These are phyloP conservation scores for Rapana venosa DNA, from an alignment of 2,888 invertebrate genomes.

Conservation along the genomic window DNA sequence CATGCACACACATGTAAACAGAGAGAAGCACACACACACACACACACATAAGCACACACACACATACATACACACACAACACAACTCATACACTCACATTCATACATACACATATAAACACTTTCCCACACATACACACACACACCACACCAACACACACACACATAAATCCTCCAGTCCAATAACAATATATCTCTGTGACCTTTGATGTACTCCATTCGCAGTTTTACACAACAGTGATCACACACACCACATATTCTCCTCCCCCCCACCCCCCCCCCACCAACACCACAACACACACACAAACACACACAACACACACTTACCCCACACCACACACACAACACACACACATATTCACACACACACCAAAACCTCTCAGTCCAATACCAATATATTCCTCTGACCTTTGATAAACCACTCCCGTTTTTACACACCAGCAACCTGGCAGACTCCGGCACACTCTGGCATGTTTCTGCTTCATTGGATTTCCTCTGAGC, in stretches of 20 bases:
- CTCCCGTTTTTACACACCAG: too few relatives aligned
- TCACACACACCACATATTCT: not conserved
- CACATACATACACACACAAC: too few relatives aligned
- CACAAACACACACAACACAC: slow-evolving; percentile 18
- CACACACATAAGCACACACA: not conserved
- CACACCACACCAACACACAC: not conserved
- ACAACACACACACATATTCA: not conserved
- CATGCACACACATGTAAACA: not conserved
- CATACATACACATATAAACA: not conserved
- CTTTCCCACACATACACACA: not conserved
- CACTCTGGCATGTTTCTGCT: too few relatives aligned
- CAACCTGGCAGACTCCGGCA: too few relatives aligned
- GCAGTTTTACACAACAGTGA: too few relatives aligned
- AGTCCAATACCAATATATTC: not conserved
- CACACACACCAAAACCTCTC: not conserved
- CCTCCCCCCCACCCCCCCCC: too few relatives aligned
- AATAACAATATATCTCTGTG: not conserved
- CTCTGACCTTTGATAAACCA: not conserved
- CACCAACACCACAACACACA: not conserved
- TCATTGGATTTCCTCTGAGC: not conserved
- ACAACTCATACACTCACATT: not conserved
- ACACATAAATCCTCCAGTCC: not conserved
- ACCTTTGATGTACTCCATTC: not conserved
- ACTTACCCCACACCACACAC: too few relatives aligned
- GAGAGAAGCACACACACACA: not conserved